These are phyloP conservation scores for Callimorpha dominula DNA, from an alignment of 2,888 invertebrate genomes.

Conservation along the genomic window DNA sequence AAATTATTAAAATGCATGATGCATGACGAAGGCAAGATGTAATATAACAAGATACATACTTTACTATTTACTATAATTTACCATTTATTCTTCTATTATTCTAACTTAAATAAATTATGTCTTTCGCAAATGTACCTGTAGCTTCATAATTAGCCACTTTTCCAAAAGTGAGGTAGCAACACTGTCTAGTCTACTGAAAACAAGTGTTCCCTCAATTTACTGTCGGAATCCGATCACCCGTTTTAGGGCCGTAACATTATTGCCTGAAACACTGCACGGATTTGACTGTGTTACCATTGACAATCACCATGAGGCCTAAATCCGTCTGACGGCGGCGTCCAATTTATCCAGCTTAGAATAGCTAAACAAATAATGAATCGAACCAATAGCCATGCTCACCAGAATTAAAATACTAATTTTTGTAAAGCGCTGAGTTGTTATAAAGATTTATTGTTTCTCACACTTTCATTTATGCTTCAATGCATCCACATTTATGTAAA, in stretches of 20 bases:
- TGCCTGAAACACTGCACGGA: constrained; percentile 58
- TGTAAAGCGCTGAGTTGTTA: constrained; percentile 36
- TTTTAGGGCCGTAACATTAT: constrained; percentile 59
- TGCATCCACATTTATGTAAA: constrained; percentile 69
- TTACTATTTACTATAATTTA: too few species aligned
- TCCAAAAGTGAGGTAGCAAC: background rate
- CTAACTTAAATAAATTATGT: too few species aligned
- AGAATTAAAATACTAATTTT: constrained; percentile 48
- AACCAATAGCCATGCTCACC: constrained; percentile 47
- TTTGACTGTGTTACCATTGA: constrained; percentile 39
- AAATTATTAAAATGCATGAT: too few species aligned
- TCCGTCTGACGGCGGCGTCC: constrained; percentile 54
- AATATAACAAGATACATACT: too few species aligned
- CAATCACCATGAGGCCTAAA: constrained; percentile 32
- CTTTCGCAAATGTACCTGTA: too few species aligned
- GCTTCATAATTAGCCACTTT: background rate
- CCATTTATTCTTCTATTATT: too few species aligned
- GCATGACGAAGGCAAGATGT: too few species aligned
- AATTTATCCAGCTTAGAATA: constrained; percentile 58
- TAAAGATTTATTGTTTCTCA: constrained; percentile 32
- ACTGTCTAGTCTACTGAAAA: background rate
- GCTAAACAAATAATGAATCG: constrained; percentile 56
- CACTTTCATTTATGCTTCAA: constrained; percentile 51
- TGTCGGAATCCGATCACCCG: constrained; percentile 19
- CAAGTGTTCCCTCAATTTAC: background rate